These are phyloP conservation scores for Embidobia sp. DNA, from an alignment of 2,888 invertebrate genomes.

Conservation along the genomic window DNA sequence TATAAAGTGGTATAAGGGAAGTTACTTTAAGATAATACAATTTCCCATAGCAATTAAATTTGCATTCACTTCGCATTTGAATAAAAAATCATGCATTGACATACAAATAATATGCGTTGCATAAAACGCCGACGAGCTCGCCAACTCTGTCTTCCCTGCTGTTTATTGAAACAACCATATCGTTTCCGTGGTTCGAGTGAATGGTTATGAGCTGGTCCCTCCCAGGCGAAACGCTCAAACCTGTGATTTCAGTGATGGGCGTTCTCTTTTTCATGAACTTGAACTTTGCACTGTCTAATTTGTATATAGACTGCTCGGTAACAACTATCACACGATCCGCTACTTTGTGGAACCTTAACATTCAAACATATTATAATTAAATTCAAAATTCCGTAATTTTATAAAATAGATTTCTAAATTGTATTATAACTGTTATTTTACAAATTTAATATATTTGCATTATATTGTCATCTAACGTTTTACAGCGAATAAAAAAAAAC, in stretches of 20 bases:
- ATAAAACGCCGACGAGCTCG: conserved; percentile 92
- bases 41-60: too few relatives aligned
- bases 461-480: too few relatives aligned
- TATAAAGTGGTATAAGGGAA: too few relatives aligned
- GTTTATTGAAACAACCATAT: conserved; percentile 91
- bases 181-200: conserved; percentile 93
- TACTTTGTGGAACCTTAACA: conserved; percentile 89
- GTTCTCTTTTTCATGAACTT: conserved; percentile 94
- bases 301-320: conserved; percentile 92
- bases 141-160: conserved; percentile 90
- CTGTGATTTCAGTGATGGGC: conserved; percentile 90
- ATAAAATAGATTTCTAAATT: too few relatives aligned
- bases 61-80: too few relatives aligned
- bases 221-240: conserved; percentile 92
- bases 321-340: conserved; percentile 94
- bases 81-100: too few relatives aligned
- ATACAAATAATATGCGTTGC: conserved; percentile 89
- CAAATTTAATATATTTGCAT: too few relatives aligned
- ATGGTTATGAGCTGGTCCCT: conserved; percentile 93
- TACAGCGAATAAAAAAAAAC: too few relatives aligned
- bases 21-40: too few relatives aligned
- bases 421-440: too few relatives aligned
- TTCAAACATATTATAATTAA: too few relatives aligned
- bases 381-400: too few relatives aligned
- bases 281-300: conserved; percentile 93